These are phyloP conservation scores for Heterohyrax brucei DNA, from an alignment of 2,797 vertebrate genomes.

Conservation along the genomic window DNA sequence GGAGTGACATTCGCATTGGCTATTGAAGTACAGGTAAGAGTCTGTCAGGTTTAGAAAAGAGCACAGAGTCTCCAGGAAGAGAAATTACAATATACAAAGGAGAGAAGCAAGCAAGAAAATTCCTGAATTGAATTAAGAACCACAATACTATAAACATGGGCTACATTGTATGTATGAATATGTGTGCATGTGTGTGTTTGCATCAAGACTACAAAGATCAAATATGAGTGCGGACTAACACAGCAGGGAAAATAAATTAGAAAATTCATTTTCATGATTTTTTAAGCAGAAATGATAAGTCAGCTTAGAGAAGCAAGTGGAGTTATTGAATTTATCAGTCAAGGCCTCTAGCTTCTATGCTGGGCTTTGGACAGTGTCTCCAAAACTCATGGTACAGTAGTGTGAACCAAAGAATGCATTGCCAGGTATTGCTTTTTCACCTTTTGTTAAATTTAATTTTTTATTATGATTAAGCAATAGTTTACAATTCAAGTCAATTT, in stretches of 20 bases:
- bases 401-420: neutral
- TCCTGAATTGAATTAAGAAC: neutral
- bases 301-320: conserved; percentile 34
- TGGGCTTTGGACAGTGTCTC: conserved; percentile 20
- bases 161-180: neutral
- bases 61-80: neutral
- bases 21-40: neutral
- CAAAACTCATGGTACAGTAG: neutral
- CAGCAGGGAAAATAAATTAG: neutral
- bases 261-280: conserved; percentile 58
- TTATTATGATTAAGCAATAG: no score
- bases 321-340: neutral
- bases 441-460: no score
- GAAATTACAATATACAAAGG: neutral
- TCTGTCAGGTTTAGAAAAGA: neutral
- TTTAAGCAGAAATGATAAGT: conserved; percentile 28
- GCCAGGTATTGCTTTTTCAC: neutral
- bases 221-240: neutral
- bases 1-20: neutral
- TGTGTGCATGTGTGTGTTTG: neutral
- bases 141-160: neutral
- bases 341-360: neutral
- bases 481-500: no score
- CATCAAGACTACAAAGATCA: conserved; percentile 3
- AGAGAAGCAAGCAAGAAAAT: neutral